Evolutionary conservation across 2,113 vertebrate species (phyloP).

Genomic region (Myiozetetes cayanensis): DNA sequence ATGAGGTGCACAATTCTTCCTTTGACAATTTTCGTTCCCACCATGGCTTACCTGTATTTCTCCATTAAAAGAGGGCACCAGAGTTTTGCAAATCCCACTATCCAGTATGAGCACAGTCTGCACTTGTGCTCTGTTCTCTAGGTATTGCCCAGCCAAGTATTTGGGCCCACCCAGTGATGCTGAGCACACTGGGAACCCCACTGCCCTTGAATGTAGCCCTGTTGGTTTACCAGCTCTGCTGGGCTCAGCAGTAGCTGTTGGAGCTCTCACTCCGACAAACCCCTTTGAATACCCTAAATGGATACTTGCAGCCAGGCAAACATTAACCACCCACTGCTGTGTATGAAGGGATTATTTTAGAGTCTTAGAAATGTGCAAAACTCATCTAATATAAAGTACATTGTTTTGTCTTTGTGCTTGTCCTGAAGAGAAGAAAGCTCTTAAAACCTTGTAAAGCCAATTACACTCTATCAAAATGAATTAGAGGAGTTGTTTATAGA

Average conservation of each 20-base stretch:
- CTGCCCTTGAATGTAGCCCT: background rate
- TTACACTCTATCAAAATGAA: conserved; percentile 59
- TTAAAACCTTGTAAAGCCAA: conserved; percentile 48
- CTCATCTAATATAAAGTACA: background rate
- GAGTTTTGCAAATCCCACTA: background rate
- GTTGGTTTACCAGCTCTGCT: fast-evolving
- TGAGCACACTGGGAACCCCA: background rate
- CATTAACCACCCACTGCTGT: background rate
- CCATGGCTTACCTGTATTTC: background rate
- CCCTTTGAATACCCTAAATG: background rate
- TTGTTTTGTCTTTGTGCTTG: background rate
- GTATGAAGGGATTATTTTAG: background rate
- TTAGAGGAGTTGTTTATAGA: conserved; percentile 44
- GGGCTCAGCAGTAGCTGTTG: background rate
- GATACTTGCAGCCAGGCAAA: background rate
- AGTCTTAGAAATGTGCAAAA: conserved; percentile 6
- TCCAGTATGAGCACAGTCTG: background rate
- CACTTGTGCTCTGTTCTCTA: background rate
- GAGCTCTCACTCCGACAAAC: background rate
- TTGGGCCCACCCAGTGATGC: fast-evolving
- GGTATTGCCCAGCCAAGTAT: background rate
- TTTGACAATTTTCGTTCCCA: background rate
- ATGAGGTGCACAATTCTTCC: background rate
- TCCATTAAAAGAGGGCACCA: background rate
- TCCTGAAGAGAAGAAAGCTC: conserved; percentile 26